Base-by-base conservation (phyloP, 2,888 invertebrate species). In the Nematopogon swammerdamellus region DNA sequence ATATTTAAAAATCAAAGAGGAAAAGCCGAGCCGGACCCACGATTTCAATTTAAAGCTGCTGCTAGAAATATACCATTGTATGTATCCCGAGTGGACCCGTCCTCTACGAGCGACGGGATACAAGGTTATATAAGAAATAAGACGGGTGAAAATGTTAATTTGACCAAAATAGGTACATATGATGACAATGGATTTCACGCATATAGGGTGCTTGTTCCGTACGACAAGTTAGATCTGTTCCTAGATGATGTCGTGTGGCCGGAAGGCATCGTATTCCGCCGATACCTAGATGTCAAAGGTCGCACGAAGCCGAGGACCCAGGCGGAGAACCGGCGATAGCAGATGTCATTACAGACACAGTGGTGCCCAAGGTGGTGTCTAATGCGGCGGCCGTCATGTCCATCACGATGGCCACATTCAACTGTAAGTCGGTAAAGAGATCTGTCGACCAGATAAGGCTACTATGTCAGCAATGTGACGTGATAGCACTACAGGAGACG, bases 181-280 rank as follows among this genome's bases (percentile, higher is more conserved):
- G 16, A 19, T 2, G n/a, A 44, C 14, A 52, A 44, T 50, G 50
- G 50, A 4, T 53, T 54, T 19, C 19, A 54, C 16, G 49, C 54
- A 1, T 56, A 52, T 16, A 56, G 53, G 45, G 45, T 56, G 2
- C 53, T 43, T 29, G 51, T 54, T 0, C 50, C 55, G 1, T 50
- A 45, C 19, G 3, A 30, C 2, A 56, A 53, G 30, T 1, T 51
- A 4, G 1, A 29, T 11, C 1, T 47, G 14, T 54, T 56, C 48
- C 20, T 56, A 10, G 14, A 52, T 10, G 48, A 52, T 42, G 25
- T 47, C 2, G 42, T 56, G 8, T 56, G 56, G 56, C 56, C 55
- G 1, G 50, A 53, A 4, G 55, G 56, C 4, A 44, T 54, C 10
- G 16, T 25, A 4, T 54, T 47, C 36, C 25, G 53, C 16, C 50